Conservation (phyloP, 2,888 invertebrate genomes). For the Dexiosoma caninum region DNA sequence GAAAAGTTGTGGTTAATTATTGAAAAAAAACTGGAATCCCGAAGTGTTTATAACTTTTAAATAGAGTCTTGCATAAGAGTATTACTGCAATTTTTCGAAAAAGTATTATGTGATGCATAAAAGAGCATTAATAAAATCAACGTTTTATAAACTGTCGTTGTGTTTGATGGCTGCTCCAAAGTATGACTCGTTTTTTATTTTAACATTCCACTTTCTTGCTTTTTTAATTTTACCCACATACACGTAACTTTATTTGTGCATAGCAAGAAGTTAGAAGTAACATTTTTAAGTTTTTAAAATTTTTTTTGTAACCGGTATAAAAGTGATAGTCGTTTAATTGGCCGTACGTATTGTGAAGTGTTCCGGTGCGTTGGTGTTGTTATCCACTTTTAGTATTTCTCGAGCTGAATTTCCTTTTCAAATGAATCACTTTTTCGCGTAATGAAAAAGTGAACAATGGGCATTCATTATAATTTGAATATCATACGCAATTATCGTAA, state of each 20-base stretch:
- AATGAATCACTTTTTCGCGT: constrained; percentile 21
- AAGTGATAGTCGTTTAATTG: neutral
- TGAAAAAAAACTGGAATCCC: too few species aligned
- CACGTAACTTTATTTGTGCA: constrained; percentile 39
- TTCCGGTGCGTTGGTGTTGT: neutral
- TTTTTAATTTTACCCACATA: constrained; percentile 17
- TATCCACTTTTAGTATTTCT: neutral
- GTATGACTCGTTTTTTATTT: constrained; percentile 66
- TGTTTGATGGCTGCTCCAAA: constrained; percentile 50
- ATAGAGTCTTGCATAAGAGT: neutral
- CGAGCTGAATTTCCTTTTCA: constrained; percentile 4
- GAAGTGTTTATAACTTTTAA: constrained; percentile 30
- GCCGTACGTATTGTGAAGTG: neutral
- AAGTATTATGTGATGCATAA: constrained; percentile 71
- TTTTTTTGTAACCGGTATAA: neutral
- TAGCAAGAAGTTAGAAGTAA: constrained; percentile 14
- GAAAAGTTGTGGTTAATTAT: too few species aligned
- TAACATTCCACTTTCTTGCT: constrained; percentile 52
- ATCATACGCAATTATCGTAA: constrained; percentile 66
- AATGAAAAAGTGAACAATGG: constrained; percentile 65
- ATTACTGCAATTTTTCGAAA: constrained; percentile 5
- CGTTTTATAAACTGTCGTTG: constrained; percentile 37
- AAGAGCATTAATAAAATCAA: constrained; percentile 64
- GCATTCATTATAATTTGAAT: constrained; percentile 70
- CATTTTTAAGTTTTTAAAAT: constrained; percentile 4